Evolutionary conservation across 1,140 invertebrate species (phyloP).

Genomic region (Pentalonia nigronervosa): DNA sequence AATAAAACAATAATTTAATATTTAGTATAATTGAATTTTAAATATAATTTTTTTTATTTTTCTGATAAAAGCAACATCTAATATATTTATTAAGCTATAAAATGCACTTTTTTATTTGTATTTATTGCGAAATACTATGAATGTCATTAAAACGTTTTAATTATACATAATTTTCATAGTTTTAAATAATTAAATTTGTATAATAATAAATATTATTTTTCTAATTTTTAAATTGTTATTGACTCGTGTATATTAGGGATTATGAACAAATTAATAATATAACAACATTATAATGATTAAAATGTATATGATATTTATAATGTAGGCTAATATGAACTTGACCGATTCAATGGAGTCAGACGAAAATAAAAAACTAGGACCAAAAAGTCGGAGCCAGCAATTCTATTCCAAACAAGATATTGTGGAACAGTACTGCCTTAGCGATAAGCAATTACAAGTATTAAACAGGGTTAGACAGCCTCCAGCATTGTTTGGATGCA

Average conservation of each 20-base stretch:
- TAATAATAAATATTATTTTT: background rate
- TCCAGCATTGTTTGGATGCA: slow-evolving; percentile 82
- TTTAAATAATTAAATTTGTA: too few relatives aligned
- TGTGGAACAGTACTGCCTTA: slow-evolving; percentile 90
- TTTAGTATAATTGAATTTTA: background rate
- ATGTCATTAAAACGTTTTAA: background rate
- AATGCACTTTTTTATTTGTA: background rate
- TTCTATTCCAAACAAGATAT: slow-evolving; percentile 90
- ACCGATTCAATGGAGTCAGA: slow-evolving; percentile 71
- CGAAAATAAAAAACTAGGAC: slow-evolving; percentile 68
- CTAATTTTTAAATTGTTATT: background rate
- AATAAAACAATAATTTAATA: background rate
- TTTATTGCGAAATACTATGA: background rate
- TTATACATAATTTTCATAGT: background rate
- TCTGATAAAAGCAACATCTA: too few relatives aligned
- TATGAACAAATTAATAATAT: background rate
- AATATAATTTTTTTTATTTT: background rate
- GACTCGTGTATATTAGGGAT: too few relatives aligned
- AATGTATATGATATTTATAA: background rate
- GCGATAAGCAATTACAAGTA: slow-evolving; percentile 84
- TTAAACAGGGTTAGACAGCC: slow-evolving; percentile 77
- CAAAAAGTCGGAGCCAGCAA: slow-evolving; percentile 68
- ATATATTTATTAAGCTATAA: background rate
- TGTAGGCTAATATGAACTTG: slow-evolving; percentile 70
- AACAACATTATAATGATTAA: background rate